Evolutionary conservation across 2,113 vertebrate genomes (phyloP), one percentile per base, ranked within the genome.

Genomic region (Coreoperca whiteheadi): DNA sequence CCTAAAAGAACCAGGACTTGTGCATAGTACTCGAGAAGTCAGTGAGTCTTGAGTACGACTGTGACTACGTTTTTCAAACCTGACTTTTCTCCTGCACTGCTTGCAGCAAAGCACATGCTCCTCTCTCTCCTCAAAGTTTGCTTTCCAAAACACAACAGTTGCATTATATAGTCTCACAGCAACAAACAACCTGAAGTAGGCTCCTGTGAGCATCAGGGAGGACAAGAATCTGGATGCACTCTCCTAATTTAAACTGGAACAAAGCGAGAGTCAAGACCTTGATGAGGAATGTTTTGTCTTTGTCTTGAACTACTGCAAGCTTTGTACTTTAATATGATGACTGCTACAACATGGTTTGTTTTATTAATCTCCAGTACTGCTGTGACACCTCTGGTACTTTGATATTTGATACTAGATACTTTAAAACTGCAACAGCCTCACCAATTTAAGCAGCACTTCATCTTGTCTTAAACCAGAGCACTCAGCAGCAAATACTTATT

Each of bases 211-310:
- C 65, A 66, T 25, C 11, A 32, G 18, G 30, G 67, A 82, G 68
- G 54, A 81, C 78, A 72, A 65, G 60, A 69, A 32, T 9, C 70
- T 69, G 16, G 20, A 51, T 65, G 51, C 54, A 59, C 30, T 21
- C 20, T 88, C 41, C 41, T 53, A 81, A 79, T 82, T 89, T 74
- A 83, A 74, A 23, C 6, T 34, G 23, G 48, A 74, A 73, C 39
- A 81, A 81, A 82, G 56, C 61, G 1, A 87, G 15, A 79, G 64
- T 79, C 30, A 65, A 81, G 81, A 82, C 81, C 81, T 83, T 81
- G 61, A 87, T 86, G 37, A 65, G 43, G 25, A 25, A 23, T 56
- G n/a, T 66, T 79, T 73, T 77, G 61, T 72, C 74, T 86, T 81
- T 23, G 34, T 66, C 53, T 53, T 34, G 23, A 66, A 2, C 41